These are phyloP conservation scores for Platypus cylindrus DNA, from an alignment of 2,888 invertebrate genomes.

Conservation along the genomic window DNA sequence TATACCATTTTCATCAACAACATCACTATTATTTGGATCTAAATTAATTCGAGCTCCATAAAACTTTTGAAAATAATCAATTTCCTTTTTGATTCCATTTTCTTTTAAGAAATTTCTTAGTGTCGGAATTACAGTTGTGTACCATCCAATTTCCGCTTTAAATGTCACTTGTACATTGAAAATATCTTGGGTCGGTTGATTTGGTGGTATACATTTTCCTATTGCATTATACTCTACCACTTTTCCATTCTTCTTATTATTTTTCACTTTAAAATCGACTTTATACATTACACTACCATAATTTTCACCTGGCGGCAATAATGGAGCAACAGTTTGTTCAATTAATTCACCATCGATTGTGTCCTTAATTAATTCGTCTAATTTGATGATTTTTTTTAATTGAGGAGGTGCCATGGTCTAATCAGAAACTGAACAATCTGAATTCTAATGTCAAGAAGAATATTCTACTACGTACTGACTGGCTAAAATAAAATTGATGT, in stretches of 20 bases:
- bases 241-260: conserved; percentile 3
- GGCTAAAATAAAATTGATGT: no score
- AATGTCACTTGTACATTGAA: conserved; percentile 41
- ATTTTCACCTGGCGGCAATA: conserved; percentile 9
- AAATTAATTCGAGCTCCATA: conserved; percentile 22
- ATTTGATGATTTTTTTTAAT: conserved; percentile 7
- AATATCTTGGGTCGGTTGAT: conserved; percentile 25
- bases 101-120: conserved; percentile 36
- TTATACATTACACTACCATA: conserved; percentile 10
- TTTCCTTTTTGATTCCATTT: conserved; percentile 27
- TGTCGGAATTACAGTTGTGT: conserved; percentile 36
- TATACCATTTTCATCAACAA: conserved; percentile 39
- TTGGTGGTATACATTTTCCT: conserved; percentile 6
- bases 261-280: conserved; percentile 7
- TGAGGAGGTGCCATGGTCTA: no score
- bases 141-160: conserved; percentile 40
- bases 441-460: no score
- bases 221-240: conserved; percentile 4
- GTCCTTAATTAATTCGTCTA: conserved; percentile 7
- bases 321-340: conserved; percentile 3
- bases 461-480: no score
- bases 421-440: no score
- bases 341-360: conserved; percentile 5
- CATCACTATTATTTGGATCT: conserved; percentile 13
- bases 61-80: conserved; percentile 29